Conservation (phyloP, 2,888 invertebrate genomes). For the Hemicrepidius hirtus region DNA sequence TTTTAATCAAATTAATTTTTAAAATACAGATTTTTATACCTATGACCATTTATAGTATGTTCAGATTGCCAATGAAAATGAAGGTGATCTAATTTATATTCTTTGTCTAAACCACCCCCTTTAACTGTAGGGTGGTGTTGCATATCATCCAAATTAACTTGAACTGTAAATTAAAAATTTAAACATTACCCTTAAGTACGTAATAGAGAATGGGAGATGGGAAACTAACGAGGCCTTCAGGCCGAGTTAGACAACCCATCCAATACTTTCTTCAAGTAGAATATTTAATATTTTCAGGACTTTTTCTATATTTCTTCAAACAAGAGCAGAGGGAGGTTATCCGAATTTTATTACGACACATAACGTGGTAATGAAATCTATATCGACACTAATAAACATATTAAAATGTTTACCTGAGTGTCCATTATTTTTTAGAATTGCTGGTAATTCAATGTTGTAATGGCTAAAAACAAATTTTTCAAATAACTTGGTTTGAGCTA, state of each 20-base stretch:
- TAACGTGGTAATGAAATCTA: too few relatives aligned
- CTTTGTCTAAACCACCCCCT: slow-evolving; percentile 77
- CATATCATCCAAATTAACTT: slow-evolving; percentile 63
- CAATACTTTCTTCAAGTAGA: too few relatives aligned
- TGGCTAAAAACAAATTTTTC: slow-evolving; percentile 75
- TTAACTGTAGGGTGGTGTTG: slow-evolving; percentile 63
- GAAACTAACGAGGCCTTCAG: too few relatives aligned
- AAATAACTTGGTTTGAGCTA: slow-evolving; percentile 73
- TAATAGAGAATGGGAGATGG: too few relatives aligned
- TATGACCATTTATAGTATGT: slow-evolving; percentile 81
- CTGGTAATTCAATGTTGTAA: slow-evolving; percentile 74
- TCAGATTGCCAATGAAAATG: slow-evolving; percentile 93
- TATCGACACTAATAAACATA: neutral
- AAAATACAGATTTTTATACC: slow-evolving; percentile 58
- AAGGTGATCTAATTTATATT: slow-evolving; percentile 81
- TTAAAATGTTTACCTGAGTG: slow-evolving; percentile 76
- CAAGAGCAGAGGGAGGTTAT: too few relatives aligned
- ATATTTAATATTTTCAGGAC: too few relatives aligned
- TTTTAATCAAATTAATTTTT: neutral
- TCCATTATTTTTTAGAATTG: slow-evolving; percentile 79
- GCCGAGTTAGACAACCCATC: too few relatives aligned
- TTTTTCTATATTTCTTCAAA: too few relatives aligned
- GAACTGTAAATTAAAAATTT: slow-evolving; percentile 60
- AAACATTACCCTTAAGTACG: too few relatives aligned
- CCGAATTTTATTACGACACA: too few relatives aligned